Evolutionary conservation across 2,797 vertebrate genomes (phyloP).

Genomic region (Neomorphus geoffroyi): DNA sequence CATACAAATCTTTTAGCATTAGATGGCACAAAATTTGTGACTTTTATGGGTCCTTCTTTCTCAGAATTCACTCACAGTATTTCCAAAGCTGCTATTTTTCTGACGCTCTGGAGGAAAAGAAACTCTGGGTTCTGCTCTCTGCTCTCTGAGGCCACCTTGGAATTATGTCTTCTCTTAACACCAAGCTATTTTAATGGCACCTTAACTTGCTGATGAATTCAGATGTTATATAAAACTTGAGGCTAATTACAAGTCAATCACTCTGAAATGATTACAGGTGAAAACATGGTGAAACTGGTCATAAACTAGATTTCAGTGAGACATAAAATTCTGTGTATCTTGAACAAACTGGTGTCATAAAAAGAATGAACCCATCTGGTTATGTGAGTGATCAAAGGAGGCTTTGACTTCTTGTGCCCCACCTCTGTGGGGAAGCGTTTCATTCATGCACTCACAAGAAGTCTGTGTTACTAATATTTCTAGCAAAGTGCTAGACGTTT

Average conservation of each 20-base stretch:
- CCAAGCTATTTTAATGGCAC: background rate
- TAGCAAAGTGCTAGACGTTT: background rate
- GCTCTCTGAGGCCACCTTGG: background rate
- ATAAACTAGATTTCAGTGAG: background rate
- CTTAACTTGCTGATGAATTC: background rate
- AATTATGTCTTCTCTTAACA: background rate
- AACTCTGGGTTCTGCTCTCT: background rate
- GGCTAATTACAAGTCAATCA: background rate
- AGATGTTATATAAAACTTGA: background rate
- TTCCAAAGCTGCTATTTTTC: background rate
- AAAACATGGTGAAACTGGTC: background rate
- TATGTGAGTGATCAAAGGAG: background rate
- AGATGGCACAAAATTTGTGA: background rate
- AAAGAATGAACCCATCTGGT: background rate
- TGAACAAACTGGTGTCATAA: background rate
- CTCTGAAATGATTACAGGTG: background rate
- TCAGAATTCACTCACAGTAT: background rate
- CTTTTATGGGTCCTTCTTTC: background rate
- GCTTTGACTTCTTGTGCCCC: background rate
- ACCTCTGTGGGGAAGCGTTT: background rate
- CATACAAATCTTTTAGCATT: background rate
- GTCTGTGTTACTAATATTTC: background rate
- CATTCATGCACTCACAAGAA: background rate
- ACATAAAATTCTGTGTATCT: background rate
- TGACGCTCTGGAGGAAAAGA: background rate